Evolutionary conservation across 1,140 invertebrate genomes (phyloP).

Genomic region (Camponotus floridanus): DNA sequence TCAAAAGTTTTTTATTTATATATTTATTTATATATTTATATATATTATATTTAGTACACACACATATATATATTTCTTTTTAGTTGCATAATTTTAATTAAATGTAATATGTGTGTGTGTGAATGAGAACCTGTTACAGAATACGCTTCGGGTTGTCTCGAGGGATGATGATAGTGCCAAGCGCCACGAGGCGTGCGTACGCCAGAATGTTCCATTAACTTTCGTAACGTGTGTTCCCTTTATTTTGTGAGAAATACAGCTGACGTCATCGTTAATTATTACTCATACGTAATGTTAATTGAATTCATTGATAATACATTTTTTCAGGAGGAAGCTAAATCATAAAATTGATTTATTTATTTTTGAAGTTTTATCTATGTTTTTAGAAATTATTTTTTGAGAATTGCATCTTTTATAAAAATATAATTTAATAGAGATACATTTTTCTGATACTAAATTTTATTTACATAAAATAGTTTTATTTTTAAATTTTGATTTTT

Average conservation of each 20-base stretch:
- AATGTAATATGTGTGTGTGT: not conserved
- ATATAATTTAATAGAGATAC: no score
- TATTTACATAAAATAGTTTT: no score
- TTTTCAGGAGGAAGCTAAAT: not conserved
- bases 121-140: slow-evolving; percentile 36
- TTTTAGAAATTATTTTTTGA: no score
- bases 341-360: not conserved
- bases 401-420: no score
- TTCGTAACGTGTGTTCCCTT: not conserved
- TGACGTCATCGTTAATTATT: not conserved
- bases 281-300: not conserved
- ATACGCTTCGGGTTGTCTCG: not conserved
- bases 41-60: no score
- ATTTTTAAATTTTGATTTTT: no score
- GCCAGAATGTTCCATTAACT: slow-evolving; percentile 17
- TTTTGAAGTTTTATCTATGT: not conserved
- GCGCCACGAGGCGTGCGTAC: slow-evolving; percentile 14
- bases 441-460: no score
- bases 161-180: not conserved
- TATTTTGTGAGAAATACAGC: not conserved
- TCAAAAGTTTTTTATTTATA: not conserved
- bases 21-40: not conserved
- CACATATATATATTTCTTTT: not conserved
- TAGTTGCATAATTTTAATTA: slow-evolving; percentile 13
- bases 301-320: not conserved